A percentile compares a stretch with the other conserved stretches of the same genome.
These are phyloP conservation scores for Willisornis vidua DNA, from an alignment of 2,113 vertebrate genomes.

Conservation along the genomic window DNA sequence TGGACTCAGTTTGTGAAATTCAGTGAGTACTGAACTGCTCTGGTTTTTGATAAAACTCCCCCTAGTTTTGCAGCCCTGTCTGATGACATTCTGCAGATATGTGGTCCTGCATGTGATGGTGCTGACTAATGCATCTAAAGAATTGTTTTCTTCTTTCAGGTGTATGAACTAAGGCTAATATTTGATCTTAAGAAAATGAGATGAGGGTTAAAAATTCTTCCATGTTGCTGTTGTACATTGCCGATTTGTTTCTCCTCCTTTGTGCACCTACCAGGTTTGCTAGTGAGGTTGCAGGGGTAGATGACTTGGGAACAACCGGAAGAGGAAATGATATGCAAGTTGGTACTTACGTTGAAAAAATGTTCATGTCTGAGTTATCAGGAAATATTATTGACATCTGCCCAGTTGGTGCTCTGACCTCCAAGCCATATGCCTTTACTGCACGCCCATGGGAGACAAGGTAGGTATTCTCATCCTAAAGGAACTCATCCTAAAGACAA, in stretches of 20 bases:
- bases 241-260: neutral
- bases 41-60: neutral
- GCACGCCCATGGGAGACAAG: constrained; percentile 96
- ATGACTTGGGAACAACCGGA: constrained; percentile 96
- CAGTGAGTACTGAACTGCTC: neutral
- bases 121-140: neutral
- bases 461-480: constrained; percentile 61
- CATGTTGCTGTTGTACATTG: neutral
- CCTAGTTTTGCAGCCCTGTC: neutral
- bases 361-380: constrained; percentile 98
- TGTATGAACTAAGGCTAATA: neutral
- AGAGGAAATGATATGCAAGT: constrained; percentile 97
- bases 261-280: constrained; percentile 84
- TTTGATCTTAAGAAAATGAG: neutral
- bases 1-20: neutral
- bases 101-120: neutral
- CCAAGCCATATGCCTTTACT: constrained; percentile 98
- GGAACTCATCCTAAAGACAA: neutral
- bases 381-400: constrained; percentile 97
- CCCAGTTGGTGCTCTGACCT: constrained; percentile 95
- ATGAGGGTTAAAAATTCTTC: neutral
- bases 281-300: constrained; percentile 95
- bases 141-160: neutral
- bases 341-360: constrained; percentile 96
- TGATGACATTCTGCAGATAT: neutral